Evolutionary conservation across 2,113 vertebrate species (phyloP), one percentile per base, ranked within the genome.

Genomic region (Nothoprocta perdicaria): DNA sequence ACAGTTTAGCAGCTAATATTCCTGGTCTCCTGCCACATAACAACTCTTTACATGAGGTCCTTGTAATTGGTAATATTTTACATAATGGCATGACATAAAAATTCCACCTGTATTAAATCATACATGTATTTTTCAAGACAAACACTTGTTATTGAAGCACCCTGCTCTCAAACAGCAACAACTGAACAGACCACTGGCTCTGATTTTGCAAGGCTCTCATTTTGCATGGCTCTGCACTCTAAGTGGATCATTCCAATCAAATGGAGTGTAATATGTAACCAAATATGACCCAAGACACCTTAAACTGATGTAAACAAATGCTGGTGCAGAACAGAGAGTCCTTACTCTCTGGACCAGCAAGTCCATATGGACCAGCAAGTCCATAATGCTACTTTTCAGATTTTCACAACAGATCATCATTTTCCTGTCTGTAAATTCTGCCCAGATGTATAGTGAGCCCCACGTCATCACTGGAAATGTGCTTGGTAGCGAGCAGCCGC

Each of bases 41-140:
- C 75, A 77, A 2, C 33, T 55, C 22, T 33, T 57, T 17, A 35
- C 41, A 23, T 4, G 24, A 84, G 38, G 12, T 66, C 55, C 33
- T 58, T 61, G 93, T 61, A 18, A 48, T 22, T 87, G n/a, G 38
- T 31, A 61, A 63, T 19, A 61, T n/a, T 92, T 72, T 67, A 83
- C 52, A 33, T 31, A 19, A 76, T 27, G 33, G 68, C 0, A 0
- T 40, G 43, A 85, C 75, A 52, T 14, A 19, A 85, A 80, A 67
- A 89, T 93, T 79, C 82, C 87, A 58, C 38, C 22, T 58, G 52
- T 2, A 5, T 66, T 79, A 4, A 80, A 89, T 80, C 26, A 66
- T 4, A 40, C 81, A 89, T 65, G 1, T 0, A 26, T 29, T 90
- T 95, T 82, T 92, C 79, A 91, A 93, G 80, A 27, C 29, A 95